Evolutionary conservation across 2,888 invertebrate species (phyloP).

Genomic region (Napeogenes inachia): DNA sequence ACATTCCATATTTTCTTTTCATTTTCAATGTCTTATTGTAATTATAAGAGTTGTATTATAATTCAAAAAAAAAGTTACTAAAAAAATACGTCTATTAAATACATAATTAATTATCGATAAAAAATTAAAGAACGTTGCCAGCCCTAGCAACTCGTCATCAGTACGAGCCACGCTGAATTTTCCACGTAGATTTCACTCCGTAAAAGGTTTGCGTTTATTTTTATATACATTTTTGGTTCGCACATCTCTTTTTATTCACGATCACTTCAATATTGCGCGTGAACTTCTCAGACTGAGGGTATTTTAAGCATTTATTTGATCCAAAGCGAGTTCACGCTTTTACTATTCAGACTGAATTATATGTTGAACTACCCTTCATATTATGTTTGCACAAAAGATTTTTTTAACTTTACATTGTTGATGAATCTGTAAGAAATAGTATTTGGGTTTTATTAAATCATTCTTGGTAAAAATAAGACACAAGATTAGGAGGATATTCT

Average conservation of each 20-base stretch:
- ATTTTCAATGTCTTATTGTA: no score
- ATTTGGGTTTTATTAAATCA: no score
- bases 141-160: conserved; percentile 71
- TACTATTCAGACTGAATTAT: conserved; percentile 4
- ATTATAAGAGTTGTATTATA: no score
- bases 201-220: conserved; percentile 73
- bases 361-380: background rate
- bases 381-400: background rate
- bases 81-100: background rate
- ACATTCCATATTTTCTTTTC: no score
- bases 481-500: no score
- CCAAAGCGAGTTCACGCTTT: conserved; percentile 14
- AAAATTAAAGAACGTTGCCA: conserved; percentile 33
- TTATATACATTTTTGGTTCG: conserved; percentile 68
- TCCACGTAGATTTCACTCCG: conserved; percentile 76
- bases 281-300: conserved; percentile 38
- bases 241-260: conserved; percentile 65
- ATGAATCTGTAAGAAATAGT: background rate
- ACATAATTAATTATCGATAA: conserved; percentile 38
- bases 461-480: no score
- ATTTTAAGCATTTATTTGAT: conserved; percentile 25
- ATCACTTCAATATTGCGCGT: conserved; percentile 54
- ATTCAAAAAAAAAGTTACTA: no score
- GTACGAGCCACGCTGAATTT: conserved; percentile 72
- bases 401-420: background rate